Percentiles rank a stretch among this genome's conserved stretches.
phyloP scores from a whole-genome alignment of 1,140 invertebrate species.

The Drosophila ananassae region DNA sequence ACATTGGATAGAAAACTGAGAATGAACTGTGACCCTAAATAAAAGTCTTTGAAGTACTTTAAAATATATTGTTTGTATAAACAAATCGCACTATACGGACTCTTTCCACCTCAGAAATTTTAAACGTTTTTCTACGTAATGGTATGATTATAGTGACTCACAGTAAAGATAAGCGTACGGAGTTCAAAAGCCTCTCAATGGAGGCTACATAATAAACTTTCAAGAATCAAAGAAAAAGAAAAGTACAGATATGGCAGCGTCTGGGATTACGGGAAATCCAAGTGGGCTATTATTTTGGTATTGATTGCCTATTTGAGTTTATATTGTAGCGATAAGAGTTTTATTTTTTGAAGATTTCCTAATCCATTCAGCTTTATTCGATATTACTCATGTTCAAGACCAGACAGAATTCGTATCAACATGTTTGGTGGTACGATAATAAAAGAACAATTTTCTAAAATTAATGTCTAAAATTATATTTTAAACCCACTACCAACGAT shows the following conservation, averaged over 20 bases:
- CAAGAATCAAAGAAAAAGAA: slow-evolving; percentile 12
- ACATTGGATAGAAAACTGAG: too few relatives aligned
- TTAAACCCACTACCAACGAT: too few relatives aligned
- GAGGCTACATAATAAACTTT: slow-evolving; percentile 14
- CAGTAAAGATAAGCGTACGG: neutral
- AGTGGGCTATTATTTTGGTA: slow-evolving; percentile 10
- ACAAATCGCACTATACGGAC: neutral
- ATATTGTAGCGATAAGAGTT: slow-evolving; percentile 9
- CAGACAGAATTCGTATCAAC: too few relatives aligned
- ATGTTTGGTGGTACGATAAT: too few relatives aligned
- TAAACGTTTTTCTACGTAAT: slow-evolving; percentile 1
- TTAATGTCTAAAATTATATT: too few relatives aligned
- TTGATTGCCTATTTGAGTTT: slow-evolving; percentile 26
- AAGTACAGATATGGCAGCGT: slow-evolving; percentile 6
- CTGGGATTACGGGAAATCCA: slow-evolving; percentile 22
- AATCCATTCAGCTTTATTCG: too few relatives aligned
- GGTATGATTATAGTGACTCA: neutral
- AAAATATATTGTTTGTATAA: neutral
- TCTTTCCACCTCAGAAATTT: neutral
- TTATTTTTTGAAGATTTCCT: too few relatives aligned
- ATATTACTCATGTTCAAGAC: too few relatives aligned
- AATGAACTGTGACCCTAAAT: neutral
- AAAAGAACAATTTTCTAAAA: too few relatives aligned
- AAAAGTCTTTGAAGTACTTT: slow-evolving; percentile 20
- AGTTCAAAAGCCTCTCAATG: slow-evolving; percentile 12